Evolutionary conservation across 2,113 vertebrate species (phyloP).

Genomic region (Agelaius tricolor): DNA sequence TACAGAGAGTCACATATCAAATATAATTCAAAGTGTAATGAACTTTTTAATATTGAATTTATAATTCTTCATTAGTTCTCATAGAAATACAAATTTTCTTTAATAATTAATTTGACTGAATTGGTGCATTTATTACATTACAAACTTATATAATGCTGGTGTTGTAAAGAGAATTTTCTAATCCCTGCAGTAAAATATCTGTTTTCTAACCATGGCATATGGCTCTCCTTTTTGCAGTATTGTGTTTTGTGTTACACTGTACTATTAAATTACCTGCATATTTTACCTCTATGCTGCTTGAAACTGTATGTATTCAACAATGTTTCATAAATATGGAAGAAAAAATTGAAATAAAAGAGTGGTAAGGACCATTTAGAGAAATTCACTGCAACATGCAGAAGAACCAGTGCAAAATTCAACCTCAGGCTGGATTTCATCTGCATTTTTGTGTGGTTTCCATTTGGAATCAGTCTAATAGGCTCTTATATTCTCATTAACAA

Average conservation of each 20-base stretch:
- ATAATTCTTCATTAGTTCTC: background rate
- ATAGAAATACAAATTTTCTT: background rate
- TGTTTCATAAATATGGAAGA: background rate
- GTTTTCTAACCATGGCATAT: background rate
- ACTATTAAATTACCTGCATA: background rate
- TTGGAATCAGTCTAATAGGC: background rate
- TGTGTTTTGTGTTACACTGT: background rate
- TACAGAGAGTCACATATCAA: background rate
- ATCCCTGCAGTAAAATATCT: background rate
- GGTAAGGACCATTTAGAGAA: background rate
- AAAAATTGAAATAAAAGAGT: background rate
- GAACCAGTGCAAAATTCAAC: background rate
- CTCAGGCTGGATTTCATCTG: background rate
- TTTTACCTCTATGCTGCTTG: background rate
- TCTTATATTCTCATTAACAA: background rate
- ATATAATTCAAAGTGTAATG: background rate
- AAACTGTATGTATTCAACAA: background rate
- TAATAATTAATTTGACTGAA: background rate
- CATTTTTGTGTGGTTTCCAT: background rate
- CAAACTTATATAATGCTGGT: background rate
- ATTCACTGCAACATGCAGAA: background rate
- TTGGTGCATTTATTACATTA: background rate
- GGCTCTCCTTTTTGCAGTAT: background rate
- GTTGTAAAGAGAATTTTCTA: background rate
- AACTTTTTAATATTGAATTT: conserved; percentile 19